Evolutionary conservation across 1,140 invertebrate species (phyloP), one percentile per base, ranked within the genome.

Genomic region (Drosophila suzukii): DNA sequence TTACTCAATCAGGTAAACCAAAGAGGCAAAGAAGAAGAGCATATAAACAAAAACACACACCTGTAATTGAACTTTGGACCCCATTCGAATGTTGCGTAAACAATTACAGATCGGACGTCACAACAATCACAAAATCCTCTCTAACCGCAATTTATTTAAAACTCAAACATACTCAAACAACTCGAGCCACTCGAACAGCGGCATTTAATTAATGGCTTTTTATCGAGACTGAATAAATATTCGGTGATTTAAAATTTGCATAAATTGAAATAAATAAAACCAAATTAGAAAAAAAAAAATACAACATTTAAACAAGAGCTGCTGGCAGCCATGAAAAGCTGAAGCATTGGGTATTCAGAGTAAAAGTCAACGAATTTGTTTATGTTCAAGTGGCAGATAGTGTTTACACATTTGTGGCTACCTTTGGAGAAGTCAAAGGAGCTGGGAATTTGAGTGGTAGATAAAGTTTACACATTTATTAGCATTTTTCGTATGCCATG

Each of bases 301-400:
- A 72, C 43, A 32, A 32, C 24, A 72, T 44, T 44, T 56, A 75
- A 70, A 59, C 24, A 39, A 38, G 43, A 71, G 53, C 24, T 46
- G 24, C 39, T 38, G 32, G 6, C 15, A 20, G 50, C 8, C 17
- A 61, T 27, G 27, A 32, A 51, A 62, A 50, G 43, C 27, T 17
- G 3, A 46, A 10, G 32, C 59, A 78, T 75, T 86, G 59, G 72
- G 75, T 86, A 86, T 86, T 71, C 82, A 72, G 50, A 86, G 74
- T 78, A 86, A 82, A 61, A 86, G 82, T 82, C 79, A 59, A 78
- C 58, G 51, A 75, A 58, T 78, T 81, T 86, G 78, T 85, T 85
- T 77, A 65, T 80, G 65, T 44, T 53, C 43, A 51, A 51, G 27
- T 50, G 61, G 6, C 73, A 27, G 76, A 77, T 80, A 74, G 55